Evolutionary conservation across 2,888 invertebrate species (phyloP), one percentile per base, ranked within the genome.

Genomic region (Tupiocoris notatus): DNA sequence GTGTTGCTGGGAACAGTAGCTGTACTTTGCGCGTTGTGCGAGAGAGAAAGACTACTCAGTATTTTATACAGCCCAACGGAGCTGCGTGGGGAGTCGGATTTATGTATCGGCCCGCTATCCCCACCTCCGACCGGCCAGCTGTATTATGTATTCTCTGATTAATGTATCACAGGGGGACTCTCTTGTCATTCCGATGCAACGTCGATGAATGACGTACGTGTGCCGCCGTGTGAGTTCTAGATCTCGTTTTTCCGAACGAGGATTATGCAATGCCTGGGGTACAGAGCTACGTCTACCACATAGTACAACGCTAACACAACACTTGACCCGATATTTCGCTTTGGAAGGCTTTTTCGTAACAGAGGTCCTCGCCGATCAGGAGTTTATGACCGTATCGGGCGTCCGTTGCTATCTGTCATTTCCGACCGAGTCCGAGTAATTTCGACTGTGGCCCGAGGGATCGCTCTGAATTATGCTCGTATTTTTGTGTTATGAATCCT

Each of bases 91-190:
- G 24, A 23, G 61, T 24, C 61, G 71, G 71, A 71, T 71, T 74
- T 74, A 74, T 74, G 74, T 74, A 65, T 65, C 25, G 68, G 66
- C 39, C 58, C 58, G 7, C 7, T 59, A 59, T n/a, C 25, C 39
- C 39, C 39, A 16, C 24, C 65, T 2, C 9, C 63, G 16, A 6
- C 18, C 20, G 16, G 2, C 12, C 17, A 9, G 56, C 64, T 78
- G 76, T 78, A 78, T 78, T 78, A 78, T 78, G 78, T 78, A 78
- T 78, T 75, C 76, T 68, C 78, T 76, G 78, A 78, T 78, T 78
- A 78, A 78, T 78, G 78, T 78, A 78, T 76, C 78, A 66, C 76
- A 54, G 71, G 78, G 65, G 73, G 39, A 7, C 39, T 39, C 61
- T 68, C 67, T 71, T 78, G 76, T 78, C 78, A 78, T 78, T 76